Conservation (phyloP, 2,888 invertebrate species). For the Mechanitis mazaeus region DNA sequence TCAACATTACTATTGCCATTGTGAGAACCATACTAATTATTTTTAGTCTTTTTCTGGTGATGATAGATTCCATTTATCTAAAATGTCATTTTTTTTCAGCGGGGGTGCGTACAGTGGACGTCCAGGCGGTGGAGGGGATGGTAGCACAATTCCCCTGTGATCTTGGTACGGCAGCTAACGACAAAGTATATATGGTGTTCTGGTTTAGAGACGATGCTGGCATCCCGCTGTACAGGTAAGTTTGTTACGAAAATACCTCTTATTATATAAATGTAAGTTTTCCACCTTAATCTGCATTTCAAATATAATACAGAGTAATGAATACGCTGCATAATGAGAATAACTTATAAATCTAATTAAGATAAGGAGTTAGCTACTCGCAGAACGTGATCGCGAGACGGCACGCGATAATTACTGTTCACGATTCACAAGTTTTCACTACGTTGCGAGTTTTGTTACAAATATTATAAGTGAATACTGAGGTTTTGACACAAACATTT, state of each 20-base stretch:
- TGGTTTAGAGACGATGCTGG: slow-evolving; percentile 94
- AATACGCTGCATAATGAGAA: not conserved
- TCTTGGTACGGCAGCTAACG: slow-evolving; percentile 86
- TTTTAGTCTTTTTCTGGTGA: too few species aligned
- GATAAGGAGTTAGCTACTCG: slow-evolving; percentile 21
- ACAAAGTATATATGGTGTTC: slow-evolving; percentile 93
- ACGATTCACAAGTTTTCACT: slow-evolving; percentile 24
- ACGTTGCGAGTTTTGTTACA: slow-evolving; percentile 16
- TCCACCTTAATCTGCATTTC: not conserved
- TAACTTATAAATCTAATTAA: slow-evolving; percentile 21
- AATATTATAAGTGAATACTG: slow-evolving; percentile 15
- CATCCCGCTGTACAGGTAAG: slow-evolving; percentile 91
- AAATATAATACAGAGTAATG: slow-evolving; percentile 4
- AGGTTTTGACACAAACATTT: slow-evolving; percentile 1
- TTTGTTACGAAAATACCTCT: slow-evolving; percentile 4
- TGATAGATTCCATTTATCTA: not conserved
- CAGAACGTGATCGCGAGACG: slow-evolving; percentile 18
- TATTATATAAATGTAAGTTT: not conserved
- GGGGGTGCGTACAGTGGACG: slow-evolving; percentile 84
- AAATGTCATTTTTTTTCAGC: slow-evolving; percentile 41
- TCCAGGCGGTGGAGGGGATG: slow-evolving; percentile 92
- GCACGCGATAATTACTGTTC: slow-evolving; percentile 25
- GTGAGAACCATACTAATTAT: too few species aligned
- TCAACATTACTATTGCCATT: too few species aligned
- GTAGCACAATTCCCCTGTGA: slow-evolving; percentile 92